These are phyloP conservation scores for Neoascia interrupta DNA, from an alignment of 2,888 invertebrate species.

Conservation along the genomic window DNA sequence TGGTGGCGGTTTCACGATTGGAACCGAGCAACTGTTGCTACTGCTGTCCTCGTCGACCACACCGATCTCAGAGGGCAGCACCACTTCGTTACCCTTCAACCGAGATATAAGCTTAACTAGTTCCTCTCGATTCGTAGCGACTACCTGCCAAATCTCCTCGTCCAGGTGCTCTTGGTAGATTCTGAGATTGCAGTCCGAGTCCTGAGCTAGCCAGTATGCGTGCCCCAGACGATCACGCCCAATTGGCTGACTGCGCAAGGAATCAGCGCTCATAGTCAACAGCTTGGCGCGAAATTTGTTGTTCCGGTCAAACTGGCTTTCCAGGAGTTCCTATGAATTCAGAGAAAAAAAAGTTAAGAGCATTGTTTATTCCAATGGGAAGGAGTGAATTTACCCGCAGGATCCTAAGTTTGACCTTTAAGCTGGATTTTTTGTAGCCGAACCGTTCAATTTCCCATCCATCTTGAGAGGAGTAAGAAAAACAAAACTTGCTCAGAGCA, in stretches of 20 bases:
- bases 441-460: conserved; percentile 98
- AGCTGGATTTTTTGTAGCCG: conserved; percentile 95
- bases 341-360: not conserved
- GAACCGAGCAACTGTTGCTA: conserved; percentile 79
- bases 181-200: conserved; percentile 92
- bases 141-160: conserved; percentile 96
- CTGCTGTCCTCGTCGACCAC: conserved; percentile 85
- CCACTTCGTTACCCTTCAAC: conserved; percentile 86
- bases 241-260: conserved; percentile 92
- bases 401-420: conserved; percentile 92
- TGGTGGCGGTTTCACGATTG: conserved; percentile 71
- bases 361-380: not conserved
- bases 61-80: conserved; percentile 81
- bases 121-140: conserved; percentile 92
- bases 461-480: conserved; percentile 93
- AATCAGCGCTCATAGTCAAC: conserved; percentile 87
- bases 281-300: conserved; percentile 94
- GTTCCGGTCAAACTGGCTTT: conserved; percentile 97
- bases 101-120: conserved; percentile 88
- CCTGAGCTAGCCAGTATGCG: conserved; percentile 96
- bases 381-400: conserved; percentile 86
- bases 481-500: conserved; percentile 93
- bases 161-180: conserved; percentile 97
- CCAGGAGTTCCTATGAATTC: conserved; percentile 83
- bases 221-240: conserved; percentile 95